phyloP scores from a whole-genome alignment of 1,140 invertebrate species.

The Cydia amplana region DNA sequence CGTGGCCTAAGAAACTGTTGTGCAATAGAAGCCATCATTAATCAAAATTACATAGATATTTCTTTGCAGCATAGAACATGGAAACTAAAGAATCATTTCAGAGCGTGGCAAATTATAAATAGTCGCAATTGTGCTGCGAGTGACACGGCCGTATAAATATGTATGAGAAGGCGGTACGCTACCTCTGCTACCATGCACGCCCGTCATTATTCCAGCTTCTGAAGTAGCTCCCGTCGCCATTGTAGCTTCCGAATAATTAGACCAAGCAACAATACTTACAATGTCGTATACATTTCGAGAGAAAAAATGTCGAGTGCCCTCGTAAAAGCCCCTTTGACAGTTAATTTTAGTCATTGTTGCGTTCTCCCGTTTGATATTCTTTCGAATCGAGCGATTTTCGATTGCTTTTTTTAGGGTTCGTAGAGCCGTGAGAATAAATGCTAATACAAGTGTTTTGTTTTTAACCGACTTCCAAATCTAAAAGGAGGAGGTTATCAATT shows the following conservation, averaged over 20 bases:
- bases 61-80: not conserved
- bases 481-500: too few relatives aligned
- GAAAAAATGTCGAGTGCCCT: conserved; percentile 63
- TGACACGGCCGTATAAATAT: conserved; percentile 62
- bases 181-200: conserved; percentile 57
- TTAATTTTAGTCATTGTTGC: conserved; percentile 72
- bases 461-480: too few relatives aligned
- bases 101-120: conserved; percentile 21
- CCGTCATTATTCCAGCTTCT: conserved; percentile 61
- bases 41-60: not conserved
- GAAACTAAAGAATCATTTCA: conserved; percentile 9
- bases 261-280: conserved; percentile 61
- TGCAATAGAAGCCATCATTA: too few relatives aligned
- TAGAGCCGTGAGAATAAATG: conserved; percentile 69
- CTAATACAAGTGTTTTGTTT: not conserved
- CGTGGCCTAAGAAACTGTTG: too few relatives aligned
- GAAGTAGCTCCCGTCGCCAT: conserved; percentile 66
- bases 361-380: conserved; percentile 54
- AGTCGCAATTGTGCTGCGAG: conserved; percentile 43
- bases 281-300: conserved; percentile 74
- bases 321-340: conserved; percentile 61
- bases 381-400: conserved; percentile 47
- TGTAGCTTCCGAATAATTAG: conserved; percentile 76
- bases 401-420: conserved; percentile 50
- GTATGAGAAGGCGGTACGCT: conserved; percentile 68